Conservation (phyloP, 2,113 vertebrate species). For the Shinisaurus crocodilurus region DNA sequence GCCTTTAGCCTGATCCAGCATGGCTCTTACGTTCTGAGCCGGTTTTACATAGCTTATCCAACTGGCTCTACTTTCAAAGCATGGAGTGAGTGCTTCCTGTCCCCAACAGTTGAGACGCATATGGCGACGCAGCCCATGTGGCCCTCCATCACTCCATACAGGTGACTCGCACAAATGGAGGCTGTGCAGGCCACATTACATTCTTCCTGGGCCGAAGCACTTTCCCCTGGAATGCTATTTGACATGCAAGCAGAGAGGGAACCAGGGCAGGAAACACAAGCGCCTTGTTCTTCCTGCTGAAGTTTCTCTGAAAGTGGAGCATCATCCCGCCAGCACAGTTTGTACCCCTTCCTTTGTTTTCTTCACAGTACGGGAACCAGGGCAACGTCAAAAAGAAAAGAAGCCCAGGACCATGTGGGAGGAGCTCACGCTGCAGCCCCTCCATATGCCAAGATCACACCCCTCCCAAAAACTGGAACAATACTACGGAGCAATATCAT, state of each 20-base stretch:
- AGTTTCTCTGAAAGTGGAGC: neutral
- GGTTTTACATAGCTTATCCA: neutral
- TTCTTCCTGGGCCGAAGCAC: neutral
- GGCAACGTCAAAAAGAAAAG: neutral
- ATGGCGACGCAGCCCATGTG: neutral
- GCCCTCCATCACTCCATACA: neutral
- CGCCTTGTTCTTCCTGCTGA: neutral
- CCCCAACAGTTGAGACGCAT: neutral
- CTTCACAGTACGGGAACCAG: neutral
- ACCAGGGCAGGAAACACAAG: neutral
- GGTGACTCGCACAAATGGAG: no score
- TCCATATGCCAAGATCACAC: neutral
- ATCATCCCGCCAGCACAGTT: neutral
- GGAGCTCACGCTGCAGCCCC: neutral
- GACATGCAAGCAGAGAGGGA: neutral
- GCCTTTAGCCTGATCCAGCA: no score
- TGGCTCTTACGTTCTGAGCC: no score
- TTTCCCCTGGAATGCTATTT: neutral
- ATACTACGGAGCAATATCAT: no score
- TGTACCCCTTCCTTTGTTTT: neutral
- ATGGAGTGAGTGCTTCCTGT: neutral
- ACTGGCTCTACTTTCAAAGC: no score
- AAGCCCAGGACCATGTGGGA: neutral
- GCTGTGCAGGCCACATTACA: neutral
- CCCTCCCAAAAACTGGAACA: neutral